Conservation (phyloP, 2,888 invertebrate genomes). For the Caenorhabditis afra region DNA sequence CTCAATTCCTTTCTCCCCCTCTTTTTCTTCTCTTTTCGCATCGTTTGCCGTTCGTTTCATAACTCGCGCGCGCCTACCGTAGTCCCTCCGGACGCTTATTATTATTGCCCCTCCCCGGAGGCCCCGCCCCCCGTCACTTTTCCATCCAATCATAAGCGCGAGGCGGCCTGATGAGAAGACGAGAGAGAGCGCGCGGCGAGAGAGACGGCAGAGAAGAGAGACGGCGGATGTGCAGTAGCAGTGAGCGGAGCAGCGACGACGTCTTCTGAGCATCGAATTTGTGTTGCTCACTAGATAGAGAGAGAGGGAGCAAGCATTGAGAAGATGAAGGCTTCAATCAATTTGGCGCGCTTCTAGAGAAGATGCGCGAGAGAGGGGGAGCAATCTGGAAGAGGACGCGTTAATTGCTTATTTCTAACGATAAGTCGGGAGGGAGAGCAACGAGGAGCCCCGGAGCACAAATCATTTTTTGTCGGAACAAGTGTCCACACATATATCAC, state of each 20-base stretch:
- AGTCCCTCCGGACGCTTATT: constrained; percentile 39
- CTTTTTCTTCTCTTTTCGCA: not conserved
- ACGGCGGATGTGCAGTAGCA: constrained; percentile 20
- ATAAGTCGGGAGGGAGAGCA: not conserved
- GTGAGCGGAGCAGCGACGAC: constrained; percentile 13
- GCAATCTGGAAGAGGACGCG: constrained; percentile 6
- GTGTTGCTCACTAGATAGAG: constrained; percentile 3
- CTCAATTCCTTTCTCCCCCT: not conserved
- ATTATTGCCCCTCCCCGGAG: constrained; percentile 17
- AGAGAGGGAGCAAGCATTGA: not conserved
- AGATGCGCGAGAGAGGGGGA: constrained; percentile 3
- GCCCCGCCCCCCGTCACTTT: constrained; percentile 43
- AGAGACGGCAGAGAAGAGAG: constrained; percentile 3
- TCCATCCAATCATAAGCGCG: constrained; percentile 60
- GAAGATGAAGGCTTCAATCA: constrained; percentile 18
- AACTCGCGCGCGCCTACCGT: constrained; percentile 47
- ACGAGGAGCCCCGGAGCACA: constrained; percentile 3
- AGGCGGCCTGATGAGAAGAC: constrained; percentile 17
- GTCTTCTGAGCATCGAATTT: constrained; percentile 11
- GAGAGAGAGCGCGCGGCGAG: constrained; percentile 19
- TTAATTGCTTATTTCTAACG: constrained; percentile 16
- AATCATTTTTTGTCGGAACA: constrained; percentile 56
- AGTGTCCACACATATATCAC: constrained; percentile 19
- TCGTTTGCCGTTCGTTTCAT: constrained; percentile 1
- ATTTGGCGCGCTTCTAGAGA: constrained; percentile 18